Evolutionary conservation across 2,888 invertebrate species (phyloP), one percentile per base, ranked within the genome.

Genomic region (Meliscaeva auricollis): DNA sequence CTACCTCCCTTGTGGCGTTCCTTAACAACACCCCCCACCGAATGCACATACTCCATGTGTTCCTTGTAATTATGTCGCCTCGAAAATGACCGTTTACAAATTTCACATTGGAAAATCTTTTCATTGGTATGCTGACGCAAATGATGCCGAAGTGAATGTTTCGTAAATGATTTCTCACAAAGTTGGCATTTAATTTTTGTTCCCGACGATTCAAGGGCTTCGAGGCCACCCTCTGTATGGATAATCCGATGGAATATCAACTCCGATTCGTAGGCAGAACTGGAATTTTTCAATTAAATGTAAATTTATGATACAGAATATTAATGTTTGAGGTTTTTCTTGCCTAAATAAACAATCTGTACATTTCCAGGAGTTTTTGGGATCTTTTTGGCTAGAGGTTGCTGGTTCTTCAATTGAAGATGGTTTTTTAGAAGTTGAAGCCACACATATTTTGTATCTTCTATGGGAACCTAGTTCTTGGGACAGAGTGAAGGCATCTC

Each of bases 401-500:
- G 32, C 20, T 3, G 32, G 11, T 62, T 41, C 32, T 62, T 44
- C 35, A 6, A 35, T 56, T 5, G 32, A 1, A 5, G 9, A 87
- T 87, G 66, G 87, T 87, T 20, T 88, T 74, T 26, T 68, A 17
- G 15, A 90, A 89, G 77, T 90, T 87, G 70, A 91, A 89, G 76
- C 72, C 81, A 62, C 93, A 90, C 94, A 96, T 3, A 93, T 92
- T 82, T 94, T 94, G 81, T 93, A 93, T 76, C 94, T 93, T n/a
- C 95, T 93, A 89, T 97, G 97, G 11, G 94, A 94, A 0, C 95
- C 94, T 11, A 97, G 94, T 89, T 96, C 96, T 93, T 97, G 96
- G 1, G 95, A 93, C 0, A 96, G 92, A 0, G 94, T 93, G 89
- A 97, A 96, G 11, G 93, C 92, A 90, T 93, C 92, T 0, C 96